Conservation (phyloP, 2,797 vertebrate species). For the Gambusia yucatana region DNA sequence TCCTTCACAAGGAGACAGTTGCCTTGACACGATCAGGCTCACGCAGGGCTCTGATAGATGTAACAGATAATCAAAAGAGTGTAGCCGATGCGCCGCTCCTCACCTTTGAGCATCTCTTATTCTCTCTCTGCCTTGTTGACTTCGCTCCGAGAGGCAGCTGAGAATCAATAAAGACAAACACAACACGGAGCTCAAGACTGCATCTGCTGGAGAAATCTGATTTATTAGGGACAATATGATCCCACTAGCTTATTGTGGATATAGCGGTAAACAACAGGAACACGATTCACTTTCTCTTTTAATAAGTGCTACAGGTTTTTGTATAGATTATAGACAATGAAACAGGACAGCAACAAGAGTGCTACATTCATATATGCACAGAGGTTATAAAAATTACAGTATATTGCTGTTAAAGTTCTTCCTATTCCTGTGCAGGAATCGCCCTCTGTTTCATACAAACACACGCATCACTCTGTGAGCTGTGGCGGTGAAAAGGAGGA, state of each 20-base stretch:
- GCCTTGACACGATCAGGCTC: conserved; percentile 33
- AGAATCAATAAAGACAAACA: conserved; percentile 34
- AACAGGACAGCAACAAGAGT: conserved; percentile 79
- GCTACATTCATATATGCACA: conserved; percentile 82
- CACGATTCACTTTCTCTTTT: conserved; percentile 71
- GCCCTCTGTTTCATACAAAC: conserved; percentile 30
- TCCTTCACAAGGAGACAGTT: conserved; percentile 54
- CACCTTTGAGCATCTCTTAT: conserved; percentile 47
- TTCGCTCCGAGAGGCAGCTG: conserved; percentile 21
- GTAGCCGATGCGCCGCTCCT: conserved; percentile 18
- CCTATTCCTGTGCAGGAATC: conserved; percentile 50
- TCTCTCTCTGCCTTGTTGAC: conserved; percentile 43
- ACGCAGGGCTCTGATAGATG: conserved; percentile 25
- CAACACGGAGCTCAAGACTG: conserved; percentile 35
- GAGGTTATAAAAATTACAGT: conserved; percentile 73
- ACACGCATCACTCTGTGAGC: conserved; percentile 37
- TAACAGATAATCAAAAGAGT: conserved; percentile 46
- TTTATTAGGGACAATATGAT: conserved; percentile 82
- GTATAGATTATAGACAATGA: conserved; percentile 69
- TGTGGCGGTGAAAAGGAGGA: conserved; percentile 37
- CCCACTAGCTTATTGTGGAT: conserved; percentile 80
- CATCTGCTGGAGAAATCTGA: conserved; percentile 70
- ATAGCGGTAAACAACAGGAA: conserved; percentile 81
- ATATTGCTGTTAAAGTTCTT: conserved; percentile 75
- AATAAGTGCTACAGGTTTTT: conserved; percentile 79